Evolutionary conservation across 2,888 invertebrate genomes (phyloP).

Genomic region (Cephalotes varians): DNA sequence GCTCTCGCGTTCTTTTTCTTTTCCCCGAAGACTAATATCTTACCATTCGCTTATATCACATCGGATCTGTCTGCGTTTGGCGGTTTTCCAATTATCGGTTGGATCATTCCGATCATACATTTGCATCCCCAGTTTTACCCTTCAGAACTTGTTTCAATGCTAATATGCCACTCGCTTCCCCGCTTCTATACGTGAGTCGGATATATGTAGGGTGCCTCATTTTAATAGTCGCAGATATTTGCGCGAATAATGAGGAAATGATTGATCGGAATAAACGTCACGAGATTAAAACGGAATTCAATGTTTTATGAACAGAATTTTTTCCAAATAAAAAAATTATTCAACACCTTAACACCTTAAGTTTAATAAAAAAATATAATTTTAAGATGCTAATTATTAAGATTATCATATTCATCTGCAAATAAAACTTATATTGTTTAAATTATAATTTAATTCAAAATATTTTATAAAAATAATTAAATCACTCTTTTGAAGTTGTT

Average conservation of each 20-base stretch:
- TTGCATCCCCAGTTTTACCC: constrained; percentile 65
- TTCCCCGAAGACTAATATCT: constrained; percentile 57
- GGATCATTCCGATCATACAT: constrained; percentile 73
- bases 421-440: not conserved
- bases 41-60: too few species aligned
- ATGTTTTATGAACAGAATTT: not conserved
- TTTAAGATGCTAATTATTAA: not conserved
- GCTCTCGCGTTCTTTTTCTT: constrained; percentile 15
- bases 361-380: not conserved
- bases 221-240: constrained; percentile 21
- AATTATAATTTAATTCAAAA: not conserved
- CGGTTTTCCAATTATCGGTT: constrained; percentile 76
- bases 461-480: not conserved
- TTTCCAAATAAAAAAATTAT: not conserved
- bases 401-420: not conserved
- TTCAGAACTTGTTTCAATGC: constrained; percentile 74
- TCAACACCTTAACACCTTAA: not conserved
- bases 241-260: constrained; percentile 1
- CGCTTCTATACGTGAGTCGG: constrained; percentile 36
- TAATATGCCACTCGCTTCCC: constrained; percentile 64
- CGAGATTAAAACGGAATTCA: not conserved
- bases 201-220: not conserved
- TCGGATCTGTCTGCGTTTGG: constrained; percentile 59
- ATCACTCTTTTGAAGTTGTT: not conserved
- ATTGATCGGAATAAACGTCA: constrained; percentile 7